Base-by-base conservation (phyloP, 1,140 invertebrate species). In the Choristoneura fumiferana region DNA sequence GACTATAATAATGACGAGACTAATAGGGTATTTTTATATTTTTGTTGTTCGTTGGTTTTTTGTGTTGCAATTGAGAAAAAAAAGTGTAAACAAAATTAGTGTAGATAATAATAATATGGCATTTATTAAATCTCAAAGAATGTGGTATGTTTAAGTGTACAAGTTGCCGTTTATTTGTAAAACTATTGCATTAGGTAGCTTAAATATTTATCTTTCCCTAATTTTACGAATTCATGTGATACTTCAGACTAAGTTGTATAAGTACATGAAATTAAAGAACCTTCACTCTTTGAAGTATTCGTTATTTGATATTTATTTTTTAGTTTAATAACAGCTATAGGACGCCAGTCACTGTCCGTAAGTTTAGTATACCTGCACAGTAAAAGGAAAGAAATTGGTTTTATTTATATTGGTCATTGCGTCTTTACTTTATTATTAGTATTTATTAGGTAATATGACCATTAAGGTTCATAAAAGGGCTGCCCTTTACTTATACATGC, bases 141-240 rank as follows among this genome's bases (percentile, higher is more conserved):
- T 61, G 58, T 67, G 63, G 52, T 76, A 67, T 64, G 60, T 73
- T 71, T 76, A 66, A 61, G 65, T 78, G 72, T 76, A 73, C 54
- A 71, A 69, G 54, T 63, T 70, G 68, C 67, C 64, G 63, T 69
- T 69, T 55, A 58, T 34, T 59, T 67, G 60, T 61, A 63, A 64
- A 56, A 71, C 63, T 67, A 66, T 59, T 67, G 40, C 67, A 64
- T 73, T 72, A 73, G 62, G 62, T 79, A 76, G 69, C 64, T 69
- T 73, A 62, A 60, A 56, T 63, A 63, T 59, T 63, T 63, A 59
- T 63, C 62, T 63, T 63, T 57, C 62, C 54, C 34, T 58, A 61
- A 61, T 59, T 73, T 81, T 85, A 80, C 67, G 71, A 69, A 75
- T 80, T 80, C 68, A 84, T 84, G 83, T 86, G 81, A 86, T 86